Base-by-base conservation (phyloP, 2,113 vertebrate genomes). In the Erythrolamprus reginae region DNA sequence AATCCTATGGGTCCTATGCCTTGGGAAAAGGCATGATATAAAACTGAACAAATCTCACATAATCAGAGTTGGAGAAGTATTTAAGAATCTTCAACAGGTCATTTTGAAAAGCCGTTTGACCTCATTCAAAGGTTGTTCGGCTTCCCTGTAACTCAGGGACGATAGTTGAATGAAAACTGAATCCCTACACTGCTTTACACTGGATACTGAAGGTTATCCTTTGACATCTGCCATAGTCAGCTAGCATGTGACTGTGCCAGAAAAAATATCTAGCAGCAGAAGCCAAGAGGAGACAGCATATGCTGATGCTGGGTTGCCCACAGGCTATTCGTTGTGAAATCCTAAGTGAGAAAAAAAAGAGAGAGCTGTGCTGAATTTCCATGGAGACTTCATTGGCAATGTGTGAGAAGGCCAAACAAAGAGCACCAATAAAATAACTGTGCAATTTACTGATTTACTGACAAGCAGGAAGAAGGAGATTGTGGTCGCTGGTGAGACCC, bases 381-480 rank as follows among this genome's bases (percentile, higher is more conserved):
- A 5, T 53, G n/a, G 0, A 0, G 82, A 85, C n/a, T 93, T 87
- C 83, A 77, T 86, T 93, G 96, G 93, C 92, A 94, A 91, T 89
- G 24, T 93, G 84, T 51, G 55, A 38, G 92, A 61, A 53, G 88
- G 10, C 93, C 28, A 86, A 45, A n/a, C 33, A 42, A 52, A 19
- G 19, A 82, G 50, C 48, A 42, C 23, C 17, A 28, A 86, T 65
- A 8, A 26, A 5, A 52, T 17, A 7, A 50, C 5, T 65, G 5
- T 7, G 12, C 9, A 90, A 12, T 8, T 47, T 47, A 0, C 3
- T 5, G 82, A 17, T 38, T 55, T n/a, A n/a, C n/a, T n/a, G n/a
- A n/a, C n/a, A n/a, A n/a, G n/a, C n/a, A n/a, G n/a, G n/a, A n/a
- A n/a, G n/a, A n/a, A n/a, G n/a, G n/a, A n/a, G n/a, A n/a, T n/a